phyloP scores from a whole-genome alignment of 1,140 invertebrate genomes.

The Teleopsis dalmanni region DNA sequence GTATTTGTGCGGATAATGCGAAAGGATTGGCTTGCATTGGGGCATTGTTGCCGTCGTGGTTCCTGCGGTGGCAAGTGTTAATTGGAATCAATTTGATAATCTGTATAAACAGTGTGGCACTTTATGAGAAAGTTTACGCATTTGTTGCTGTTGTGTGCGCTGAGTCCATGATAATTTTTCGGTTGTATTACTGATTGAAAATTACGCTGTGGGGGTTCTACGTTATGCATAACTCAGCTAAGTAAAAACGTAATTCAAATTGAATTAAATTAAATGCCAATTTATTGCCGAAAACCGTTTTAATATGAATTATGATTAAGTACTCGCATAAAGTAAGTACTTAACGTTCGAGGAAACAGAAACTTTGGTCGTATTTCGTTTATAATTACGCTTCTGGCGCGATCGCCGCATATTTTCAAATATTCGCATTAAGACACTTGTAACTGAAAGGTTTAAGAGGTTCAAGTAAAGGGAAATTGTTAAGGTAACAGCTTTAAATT shows the following conservation, averaged over 20 bases:
- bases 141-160: not conserved
- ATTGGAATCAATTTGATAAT: conserved; percentile 45
- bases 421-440: too few relatives aligned
- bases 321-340: too few relatives aligned
- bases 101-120: conserved; percentile 14
- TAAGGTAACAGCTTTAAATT: too few relatives aligned
- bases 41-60: not conserved
- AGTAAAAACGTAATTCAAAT: conserved; percentile 34
- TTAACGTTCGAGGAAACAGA: too few relatives aligned
- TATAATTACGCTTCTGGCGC: too few relatives aligned
- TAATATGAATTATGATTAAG: too few relatives aligned
- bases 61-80: conserved; percentile 42
- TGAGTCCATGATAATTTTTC: conserved; percentile 33
- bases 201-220: conserved; percentile 39
- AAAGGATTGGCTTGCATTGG: not conserved
- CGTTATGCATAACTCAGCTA: too few relatives aligned
- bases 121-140: not conserved
- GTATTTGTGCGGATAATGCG: not conserved
- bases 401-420: too few relatives aligned
- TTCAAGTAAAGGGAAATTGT: too few relatives aligned
- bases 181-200: conserved; percentile 40
- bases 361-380: too few relatives aligned
- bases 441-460: too few relatives aligned
- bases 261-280: conserved; percentile 45
- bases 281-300: conserved; percentile 29